A percentile compares a stretch with the other conserved stretches of the same genome.
phyloP scores from a whole-genome alignment of 2,888 invertebrate genomes.

The Lasioglossum marginatum region DNA sequence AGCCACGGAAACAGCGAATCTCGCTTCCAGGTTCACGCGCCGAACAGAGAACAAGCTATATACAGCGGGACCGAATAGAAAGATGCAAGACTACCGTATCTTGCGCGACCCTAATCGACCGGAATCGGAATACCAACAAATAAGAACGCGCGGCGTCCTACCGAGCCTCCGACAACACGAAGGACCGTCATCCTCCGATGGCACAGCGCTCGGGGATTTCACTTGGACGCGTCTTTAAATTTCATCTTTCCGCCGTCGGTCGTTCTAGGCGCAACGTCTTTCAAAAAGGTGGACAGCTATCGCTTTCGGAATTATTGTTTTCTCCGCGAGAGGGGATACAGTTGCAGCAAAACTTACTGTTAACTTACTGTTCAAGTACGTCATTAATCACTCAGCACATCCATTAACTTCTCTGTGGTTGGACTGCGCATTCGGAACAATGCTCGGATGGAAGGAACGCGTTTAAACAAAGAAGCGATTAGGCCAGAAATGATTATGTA shows the following conservation, averaged over 20 bases:
- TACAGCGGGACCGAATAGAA: slow-evolving; percentile 50
- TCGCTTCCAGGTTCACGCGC: slow-evolving; percentile 9
- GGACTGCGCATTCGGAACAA: too few species aligned
- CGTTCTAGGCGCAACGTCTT: slow-evolving; percentile 49
- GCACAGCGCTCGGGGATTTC: slow-evolving; percentile 47
- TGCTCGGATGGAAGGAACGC: too few species aligned
- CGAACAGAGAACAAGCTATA: slow-evolving; percentile 57
- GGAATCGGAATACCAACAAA: slow-evolving; percentile 11
- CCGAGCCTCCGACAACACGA: slow-evolving; percentile 42
- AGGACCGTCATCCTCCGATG: slow-evolving; percentile 65
- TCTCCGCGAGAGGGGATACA: not conserved
- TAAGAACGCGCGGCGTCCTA: not conserved
- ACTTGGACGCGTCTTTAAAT: slow-evolving; percentile 58
- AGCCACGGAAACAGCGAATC: slow-evolving; percentile 1
- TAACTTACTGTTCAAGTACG: not conserved
- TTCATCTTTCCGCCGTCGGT: slow-evolving; percentile 67
- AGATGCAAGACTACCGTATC: slow-evolving; percentile 27
- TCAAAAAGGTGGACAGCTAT: slow-evolving; percentile 37
- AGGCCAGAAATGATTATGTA: not conserved
- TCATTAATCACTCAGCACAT: not conserved
- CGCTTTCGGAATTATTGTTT: slow-evolving; percentile 21
- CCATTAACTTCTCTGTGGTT: not conserved
- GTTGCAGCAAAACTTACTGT: not conserved
- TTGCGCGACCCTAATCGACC: slow-evolving; percentile 19
- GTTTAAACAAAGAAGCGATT: not conserved